A percentile compares a stretch with the other conserved stretches of the same genome.
These are phyloP conservation scores for Drosophila mimica DNA, from an alignment of 2,888 invertebrate genomes.

Conservation along the genomic window DNA sequence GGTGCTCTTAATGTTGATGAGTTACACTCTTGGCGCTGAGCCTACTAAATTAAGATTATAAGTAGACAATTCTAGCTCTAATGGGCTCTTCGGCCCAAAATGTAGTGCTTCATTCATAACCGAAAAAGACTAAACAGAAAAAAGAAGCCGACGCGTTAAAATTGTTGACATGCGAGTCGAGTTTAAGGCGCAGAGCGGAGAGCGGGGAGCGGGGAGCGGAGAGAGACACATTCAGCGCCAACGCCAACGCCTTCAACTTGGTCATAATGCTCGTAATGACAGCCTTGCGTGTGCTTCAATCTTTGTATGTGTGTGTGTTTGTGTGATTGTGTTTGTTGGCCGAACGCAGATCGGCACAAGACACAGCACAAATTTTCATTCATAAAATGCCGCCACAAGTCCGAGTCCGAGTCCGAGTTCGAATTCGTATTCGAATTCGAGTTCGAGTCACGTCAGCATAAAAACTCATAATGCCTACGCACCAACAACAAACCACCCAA, in stretches of 20 bases:
- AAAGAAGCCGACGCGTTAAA: conserved; percentile 8
- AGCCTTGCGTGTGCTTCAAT: conserved; percentile 64
- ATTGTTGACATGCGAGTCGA: conserved; percentile 31
- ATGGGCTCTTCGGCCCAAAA: conserved; percentile 18
- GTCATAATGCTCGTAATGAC: conserved; percentile 68
- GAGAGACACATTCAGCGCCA: conserved; percentile 7
- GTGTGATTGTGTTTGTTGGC: background rate
- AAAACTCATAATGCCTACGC: conserved; percentile 62
- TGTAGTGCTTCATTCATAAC: conserved; percentile 53
- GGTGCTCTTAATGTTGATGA: conserved; percentile 15
- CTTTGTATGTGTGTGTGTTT: background rate
- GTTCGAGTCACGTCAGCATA: conserved; percentile 50
- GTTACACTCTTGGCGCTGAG: conserved; percentile 7
- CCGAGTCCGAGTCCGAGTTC: background rate
- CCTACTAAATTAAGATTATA: conserved; percentile 5
- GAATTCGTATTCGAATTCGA: background rate
- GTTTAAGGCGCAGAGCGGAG: conserved; percentile 19
- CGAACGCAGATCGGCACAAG: background rate
- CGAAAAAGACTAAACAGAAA: background rate
- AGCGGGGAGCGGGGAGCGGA: no score
- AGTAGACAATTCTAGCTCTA: conserved; percentile 15
- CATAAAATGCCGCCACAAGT: conserved; percentile 71
- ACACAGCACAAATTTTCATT: conserved; percentile 57
- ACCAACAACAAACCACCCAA: conserved; percentile 5
- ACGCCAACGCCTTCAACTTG: conserved; percentile 66